Base-by-base conservation (phyloP, 1,140 invertebrate genomes). In the Leptinotarsa defecta region DNA sequence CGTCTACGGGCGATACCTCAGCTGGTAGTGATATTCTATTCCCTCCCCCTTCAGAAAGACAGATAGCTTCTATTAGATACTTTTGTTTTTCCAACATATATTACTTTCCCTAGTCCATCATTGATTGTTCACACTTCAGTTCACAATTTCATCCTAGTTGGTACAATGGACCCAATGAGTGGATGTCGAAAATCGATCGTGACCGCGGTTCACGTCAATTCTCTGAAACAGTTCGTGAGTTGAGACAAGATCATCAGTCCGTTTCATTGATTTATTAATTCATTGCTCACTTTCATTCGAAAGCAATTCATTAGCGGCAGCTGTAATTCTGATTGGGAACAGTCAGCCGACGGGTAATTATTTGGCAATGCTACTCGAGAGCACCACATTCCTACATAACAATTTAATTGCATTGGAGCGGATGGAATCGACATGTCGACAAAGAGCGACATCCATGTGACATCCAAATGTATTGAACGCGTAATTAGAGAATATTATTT, bases 391-490 rank as follows among this genome's bases (percentile, higher is more conserved):
- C 52, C 52, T 57, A 19, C 52, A 57, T 57, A 57, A 57, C 52
- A 57, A 57, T 57, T 15, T 57, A 57, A 57, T 57, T 57, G 17
- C 52, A 57, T 57, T 57, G 52, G 52, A 57, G 15, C 52, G 52
- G 15, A 57, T 57, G 15, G 52, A 57, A 57, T 57, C n/a, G 52
- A 57, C 52, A 57, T 57, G 52, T 57, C 1, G 52, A 57, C n/a
- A 57, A 57, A 57, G 52, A 57, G 52, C 15, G 52, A 57, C 52
- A 57, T n/a, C 17, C n/a, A 57, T 57, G 52, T 57, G 52, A 57
- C 52, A 57, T 19, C 15, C 15, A 17, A 57, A 57, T 57, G 52
- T n/a, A 57, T 57, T 15, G n/a, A 57, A 4, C n/a, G n/a, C n/a
- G 52, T 57, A 57, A 57, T 57, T 57, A 57, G 52, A 19, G 15